Base-by-base conservation (phyloP, 2,797 vertebrate species). In the Oryzias dopingdopingensis region DNA sequence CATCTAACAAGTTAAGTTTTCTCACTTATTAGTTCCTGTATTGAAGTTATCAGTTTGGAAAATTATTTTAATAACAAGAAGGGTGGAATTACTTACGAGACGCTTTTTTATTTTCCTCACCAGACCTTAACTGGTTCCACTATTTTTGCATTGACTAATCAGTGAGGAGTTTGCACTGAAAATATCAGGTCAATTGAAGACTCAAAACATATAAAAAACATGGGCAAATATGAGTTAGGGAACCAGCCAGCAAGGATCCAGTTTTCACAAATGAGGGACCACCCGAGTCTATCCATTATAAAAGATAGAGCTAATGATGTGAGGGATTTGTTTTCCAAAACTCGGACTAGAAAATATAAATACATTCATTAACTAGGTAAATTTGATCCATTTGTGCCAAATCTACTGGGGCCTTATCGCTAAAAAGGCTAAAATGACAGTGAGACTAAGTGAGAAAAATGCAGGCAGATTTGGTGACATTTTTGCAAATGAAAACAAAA, bases 1-100 rank as follows among this genome's bases (percentile, higher is more conserved):
- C 48, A 48, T 49, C 44, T 58, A 59, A 55, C 29, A 62, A 52
- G 15, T 17, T 18, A 16, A 60, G 24, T 0, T 26, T 52, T 57
- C 40, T 23, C 47, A n/a, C 40, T 52, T 16, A 18, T 48, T 56
- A 41, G 10, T 16, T 16, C 24, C 3, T 42, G 26, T 37, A 42
- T 6, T 43, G 7, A 51, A n/a, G 17, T 29, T 37, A 14, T 24
- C 14, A 14, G n/a, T 29, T 26, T 49, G 18, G 2, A 47, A 49
- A 62, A 44, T 40, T 10, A 14, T 13, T 46, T 32, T 14, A 13
- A 41, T 44, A n/a, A 16, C 42, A 43, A 47, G 13, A 23, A 13
- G 6, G 15, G 37, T 54, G 37, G 37, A 37, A 5, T 4, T 37
- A 13, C 46, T 44, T 0, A 50, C 41, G 15, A 52, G 18, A 14